Percentiles rank a stretch among this genome's conserved stretches.
phyloP scores from a whole-genome alignment of 2,113 vertebrate genomes.

The Phyllostomus discolor region DNA sequence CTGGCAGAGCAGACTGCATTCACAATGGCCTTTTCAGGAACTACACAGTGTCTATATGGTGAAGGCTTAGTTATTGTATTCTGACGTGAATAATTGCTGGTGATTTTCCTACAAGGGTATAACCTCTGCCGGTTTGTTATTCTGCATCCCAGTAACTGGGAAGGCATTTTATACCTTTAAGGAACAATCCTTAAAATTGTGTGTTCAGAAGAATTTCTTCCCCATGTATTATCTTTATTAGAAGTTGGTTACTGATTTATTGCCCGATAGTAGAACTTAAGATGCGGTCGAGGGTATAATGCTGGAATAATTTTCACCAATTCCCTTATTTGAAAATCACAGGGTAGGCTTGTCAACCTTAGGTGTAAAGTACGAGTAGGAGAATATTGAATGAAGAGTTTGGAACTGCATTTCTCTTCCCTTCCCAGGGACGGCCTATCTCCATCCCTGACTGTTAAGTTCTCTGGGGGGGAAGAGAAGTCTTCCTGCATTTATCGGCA shows the following conservation, averaged over 20 bases:
- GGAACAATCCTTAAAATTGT: background rate
- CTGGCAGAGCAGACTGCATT: background rate
- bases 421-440: background rate
- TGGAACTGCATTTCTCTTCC: background rate
- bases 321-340: background rate
- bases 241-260: background rate
- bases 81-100: background rate
- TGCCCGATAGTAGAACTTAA: background rate
- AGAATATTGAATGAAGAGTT: too few relatives aligned
- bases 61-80: background rate
- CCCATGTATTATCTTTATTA: background rate
- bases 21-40: background rate
- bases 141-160: background rate
- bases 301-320: background rate
- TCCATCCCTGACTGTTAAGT: background rate
- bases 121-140: background rate
- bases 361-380: too few relatives aligned
- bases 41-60: background rate
- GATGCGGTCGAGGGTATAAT: background rate
- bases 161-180: background rate
- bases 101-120: background rate
- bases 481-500: background rate
- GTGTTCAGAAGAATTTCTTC: background rate
- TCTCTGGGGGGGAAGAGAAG: background rate
- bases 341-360: background rate